Percentiles rank a stretch among this genome's conserved stretches.
Evolutionary conservation across 2,113 vertebrate genomes (phyloP).

Genomic region (Synchiropus splendidus): DNA sequence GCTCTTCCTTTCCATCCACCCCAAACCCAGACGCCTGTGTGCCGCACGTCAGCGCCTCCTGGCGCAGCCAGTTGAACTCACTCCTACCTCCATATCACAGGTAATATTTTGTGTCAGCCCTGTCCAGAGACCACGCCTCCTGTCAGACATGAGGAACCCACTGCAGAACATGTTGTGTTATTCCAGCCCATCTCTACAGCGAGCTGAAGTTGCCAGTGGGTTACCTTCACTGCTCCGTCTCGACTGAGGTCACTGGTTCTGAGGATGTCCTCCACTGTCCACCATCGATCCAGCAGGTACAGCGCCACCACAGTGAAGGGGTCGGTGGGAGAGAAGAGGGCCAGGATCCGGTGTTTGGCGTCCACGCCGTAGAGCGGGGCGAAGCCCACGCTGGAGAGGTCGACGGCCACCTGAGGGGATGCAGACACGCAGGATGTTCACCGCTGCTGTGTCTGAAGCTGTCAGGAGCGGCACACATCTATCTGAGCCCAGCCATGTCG

Average conservation of each 20-base stretch:
- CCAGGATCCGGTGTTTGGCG: slow-evolving; percentile 73
- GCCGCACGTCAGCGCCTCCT: no score
- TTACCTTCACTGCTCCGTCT: slow-evolving; percentile 77
- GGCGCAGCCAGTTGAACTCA: no score
- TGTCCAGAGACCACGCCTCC: no score
- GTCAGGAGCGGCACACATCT: neutral
- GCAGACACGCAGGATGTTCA: neutral
- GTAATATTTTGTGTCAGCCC: no score
- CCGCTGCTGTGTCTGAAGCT: neutral
- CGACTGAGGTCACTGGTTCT: slow-evolving; percentile 68
- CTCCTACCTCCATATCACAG: no score
- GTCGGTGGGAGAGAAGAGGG: slow-evolving; percentile 76
- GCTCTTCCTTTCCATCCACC: no score
- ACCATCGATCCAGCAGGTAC: slow-evolving; percentile 80
- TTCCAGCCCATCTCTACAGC: no score
- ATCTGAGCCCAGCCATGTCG: no score
- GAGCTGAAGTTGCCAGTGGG: no score
- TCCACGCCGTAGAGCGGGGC: slow-evolving; percentile 76
- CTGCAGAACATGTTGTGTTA: no score
- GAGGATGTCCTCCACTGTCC: slow-evolving; percentile 78
- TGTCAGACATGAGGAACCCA: no score
- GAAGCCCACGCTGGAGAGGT: slow-evolving; percentile 70
- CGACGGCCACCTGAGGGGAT: slow-evolving; percentile 69
- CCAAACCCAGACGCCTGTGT: no score
- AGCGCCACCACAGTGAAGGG: slow-evolving; percentile 73